A percentile compares a stretch with the other conserved stretches of the same genome.
Evolutionary conservation across 2,888 invertebrate genomes (phyloP).

Genomic region (Hydrotaea cyrtoneurina): DNA sequence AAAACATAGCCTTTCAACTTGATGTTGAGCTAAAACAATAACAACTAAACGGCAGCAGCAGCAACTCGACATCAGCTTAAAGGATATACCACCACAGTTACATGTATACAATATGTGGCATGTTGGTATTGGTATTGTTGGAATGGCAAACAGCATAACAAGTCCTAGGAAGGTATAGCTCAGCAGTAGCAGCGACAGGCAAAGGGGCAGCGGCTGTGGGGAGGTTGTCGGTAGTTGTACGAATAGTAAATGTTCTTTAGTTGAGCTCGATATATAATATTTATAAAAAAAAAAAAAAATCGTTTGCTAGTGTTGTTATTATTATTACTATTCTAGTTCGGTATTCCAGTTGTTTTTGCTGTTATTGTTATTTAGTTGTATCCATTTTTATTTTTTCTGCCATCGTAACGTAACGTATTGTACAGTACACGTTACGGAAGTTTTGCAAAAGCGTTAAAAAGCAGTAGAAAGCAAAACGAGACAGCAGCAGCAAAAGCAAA

Average conservation of each 20-base stretch:
- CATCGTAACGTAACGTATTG: not conserved
- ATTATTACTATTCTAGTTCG: not conserved
- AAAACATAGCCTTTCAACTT: slow-evolving; percentile 62
- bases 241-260: not conserved
- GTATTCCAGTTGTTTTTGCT: not conserved
- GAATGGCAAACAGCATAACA: slow-evolving; percentile 23
- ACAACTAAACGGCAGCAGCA: slow-evolving; percentile 8
- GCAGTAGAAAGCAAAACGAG: not conserved
- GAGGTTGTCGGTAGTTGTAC: not conserved
- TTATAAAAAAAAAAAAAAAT: not conserved
- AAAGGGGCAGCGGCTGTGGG: not conserved
- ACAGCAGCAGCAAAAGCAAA: slow-evolving; percentile 20
- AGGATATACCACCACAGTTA: not conserved
- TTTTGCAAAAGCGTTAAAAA: slow-evolving; percentile 9
- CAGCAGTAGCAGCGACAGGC: too few species aligned
- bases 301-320: not conserved
- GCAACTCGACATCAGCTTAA: not conserved
- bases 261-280: slow-evolving; percentile 11
- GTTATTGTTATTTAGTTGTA: not conserved
- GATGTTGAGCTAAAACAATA: slow-evolving; percentile 26
- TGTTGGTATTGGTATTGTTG: slow-evolving; percentile 30
- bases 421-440: not conserved
- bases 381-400: slow-evolving; percentile 9
- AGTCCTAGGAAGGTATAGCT: not conserved
- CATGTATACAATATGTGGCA: not conserved